A percentile compares a stretch with the other conserved stretches of the same genome.
Evolutionary conservation across 1,140 invertebrate species (phyloP).

Genomic region (Berghia stephanieae): DNA sequence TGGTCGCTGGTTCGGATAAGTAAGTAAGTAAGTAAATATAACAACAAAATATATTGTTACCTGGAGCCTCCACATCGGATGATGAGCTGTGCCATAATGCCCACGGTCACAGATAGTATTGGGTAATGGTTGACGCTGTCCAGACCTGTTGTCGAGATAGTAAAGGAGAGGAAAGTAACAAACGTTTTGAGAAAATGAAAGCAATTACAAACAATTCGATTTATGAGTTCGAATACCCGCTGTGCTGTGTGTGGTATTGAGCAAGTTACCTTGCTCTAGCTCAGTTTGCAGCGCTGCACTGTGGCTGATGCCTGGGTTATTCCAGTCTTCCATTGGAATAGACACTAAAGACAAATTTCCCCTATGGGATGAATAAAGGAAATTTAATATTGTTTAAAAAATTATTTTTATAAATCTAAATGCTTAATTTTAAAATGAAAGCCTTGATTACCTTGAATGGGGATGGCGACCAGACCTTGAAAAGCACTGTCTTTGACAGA

Average conservation of each 20-base stretch:
- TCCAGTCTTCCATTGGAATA: too few relatives aligned
- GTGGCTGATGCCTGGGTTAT: too few relatives aligned
- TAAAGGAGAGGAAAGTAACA: slow-evolving; percentile 18
- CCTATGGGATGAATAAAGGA: too few relatives aligned
- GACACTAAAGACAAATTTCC: too few relatives aligned
- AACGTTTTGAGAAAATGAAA: neutral
- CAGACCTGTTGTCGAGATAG: too few relatives aligned
- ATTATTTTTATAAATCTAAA: neutral
- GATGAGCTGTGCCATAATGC: slow-evolving; percentile 75
- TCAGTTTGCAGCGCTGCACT: too few relatives aligned
- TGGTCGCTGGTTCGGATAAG: too few relatives aligned
- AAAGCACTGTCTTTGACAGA: slow-evolving; percentile 77
- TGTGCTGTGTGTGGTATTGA: too few relatives aligned
- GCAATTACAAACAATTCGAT: too few relatives aligned
- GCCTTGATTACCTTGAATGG: slow-evolving; percentile 71
- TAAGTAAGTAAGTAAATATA: neutral
- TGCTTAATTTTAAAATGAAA: neutral
- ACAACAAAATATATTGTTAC: slow-evolving; percentile 34
- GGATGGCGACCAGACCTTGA: slow-evolving; percentile 75
- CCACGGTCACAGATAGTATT: slow-evolving; percentile 76
- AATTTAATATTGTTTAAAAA: neutral
- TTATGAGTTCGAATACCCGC: too few relatives aligned
- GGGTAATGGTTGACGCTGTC: slow-evolving; percentile 79
- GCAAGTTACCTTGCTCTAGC: too few relatives aligned
- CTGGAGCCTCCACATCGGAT: slow-evolving; percentile 57